phyloP scores from a whole-genome alignment of 1,140 invertebrate genomes.

The Bursaphelenchus mucronatus region DNA sequence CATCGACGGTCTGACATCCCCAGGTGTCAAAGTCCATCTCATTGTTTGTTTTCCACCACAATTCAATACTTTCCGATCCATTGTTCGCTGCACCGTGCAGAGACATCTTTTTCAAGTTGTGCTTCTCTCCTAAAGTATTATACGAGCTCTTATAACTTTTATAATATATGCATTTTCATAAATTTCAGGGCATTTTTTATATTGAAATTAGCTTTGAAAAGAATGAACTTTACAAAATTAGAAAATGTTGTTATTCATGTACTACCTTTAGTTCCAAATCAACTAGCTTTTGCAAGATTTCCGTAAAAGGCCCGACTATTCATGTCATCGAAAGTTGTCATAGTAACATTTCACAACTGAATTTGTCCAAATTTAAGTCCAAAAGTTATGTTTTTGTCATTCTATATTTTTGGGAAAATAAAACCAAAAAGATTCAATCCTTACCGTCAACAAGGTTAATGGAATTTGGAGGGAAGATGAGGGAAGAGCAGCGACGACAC shows the following conservation, averaged over 20 bases:
- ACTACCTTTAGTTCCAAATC: no score
- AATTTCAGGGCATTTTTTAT: conserved; percentile 3
- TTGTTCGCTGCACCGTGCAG: conserved; percentile 20
- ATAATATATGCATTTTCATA: conserved; percentile 6
- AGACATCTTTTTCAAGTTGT: conserved; percentile 13
- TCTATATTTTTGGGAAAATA: no score
- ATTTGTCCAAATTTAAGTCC: no score
- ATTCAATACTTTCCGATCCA: background rate
- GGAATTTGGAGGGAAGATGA: conserved; percentile 21
- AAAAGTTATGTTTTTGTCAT: no score
- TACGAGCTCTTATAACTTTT: background rate
- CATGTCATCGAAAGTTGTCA: no score
- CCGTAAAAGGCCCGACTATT: no score
- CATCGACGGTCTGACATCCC: conserved; percentile 48
- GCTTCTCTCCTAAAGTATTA: background rate
- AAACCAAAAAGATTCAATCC: background rate
- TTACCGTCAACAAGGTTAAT: background rate
- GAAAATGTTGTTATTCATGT: no score
- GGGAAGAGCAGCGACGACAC: conserved; percentile 21
- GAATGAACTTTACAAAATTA: background rate
- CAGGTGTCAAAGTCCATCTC: conserved; percentile 44
- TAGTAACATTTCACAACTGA: no score
- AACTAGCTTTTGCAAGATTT: no score
- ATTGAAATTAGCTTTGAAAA: conserved; percentile 4
- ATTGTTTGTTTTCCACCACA: conserved; percentile 42